Base-by-base conservation (phyloP, 2,888 invertebrate species). In the Oscheius onirici region DNA sequence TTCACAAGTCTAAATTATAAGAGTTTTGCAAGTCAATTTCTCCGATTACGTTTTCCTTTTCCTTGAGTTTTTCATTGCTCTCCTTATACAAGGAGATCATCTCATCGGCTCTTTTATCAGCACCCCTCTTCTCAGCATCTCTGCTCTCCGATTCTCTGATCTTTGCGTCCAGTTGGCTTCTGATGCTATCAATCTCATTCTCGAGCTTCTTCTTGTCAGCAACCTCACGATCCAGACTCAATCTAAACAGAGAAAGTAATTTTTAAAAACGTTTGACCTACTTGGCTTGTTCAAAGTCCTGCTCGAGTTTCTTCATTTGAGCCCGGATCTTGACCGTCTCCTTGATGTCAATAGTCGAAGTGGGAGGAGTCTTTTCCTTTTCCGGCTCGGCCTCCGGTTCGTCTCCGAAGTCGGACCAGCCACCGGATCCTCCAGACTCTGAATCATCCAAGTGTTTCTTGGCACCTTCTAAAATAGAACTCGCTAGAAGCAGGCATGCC, bases 381-480 rank as follows among this genome's bases (percentile, higher is more conserved):
- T 76, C 77, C 10, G 68, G 51, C 15, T 76, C 75, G 20, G 72
- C 76, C 24, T 57, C 52, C 17, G 57, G 46, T 13, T 70, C 66
- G 24, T 77, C 76, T 8, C 75, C 80, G 54, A 78, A 74, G 40
- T 80, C 80, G 13, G 80, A 80, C 80, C 80, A 80, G 26, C 80
- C 80, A 34, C 70, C 66, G 10, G 80, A 80, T 13, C 78, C 78
- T 34, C 80, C 80, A 2, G 79, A 79, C 34, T 75, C 79, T 22
- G 69, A 65, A 71, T 40, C 57, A 20, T 49, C 63, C 43, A 26
- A 24, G n/a, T 24, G 55, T 55, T 55, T 55, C 26, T 55, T 55
- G 28, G 26, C 55, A 52, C 13, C 17, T 43, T 46, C 49, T 61
- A 60, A 60, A 60, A 46, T 22, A 34, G 3, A 3, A 8, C 15